phyloP scores from a whole-genome alignment of 2,113 vertebrate species.

The Xenopus tropicalis region DNA sequence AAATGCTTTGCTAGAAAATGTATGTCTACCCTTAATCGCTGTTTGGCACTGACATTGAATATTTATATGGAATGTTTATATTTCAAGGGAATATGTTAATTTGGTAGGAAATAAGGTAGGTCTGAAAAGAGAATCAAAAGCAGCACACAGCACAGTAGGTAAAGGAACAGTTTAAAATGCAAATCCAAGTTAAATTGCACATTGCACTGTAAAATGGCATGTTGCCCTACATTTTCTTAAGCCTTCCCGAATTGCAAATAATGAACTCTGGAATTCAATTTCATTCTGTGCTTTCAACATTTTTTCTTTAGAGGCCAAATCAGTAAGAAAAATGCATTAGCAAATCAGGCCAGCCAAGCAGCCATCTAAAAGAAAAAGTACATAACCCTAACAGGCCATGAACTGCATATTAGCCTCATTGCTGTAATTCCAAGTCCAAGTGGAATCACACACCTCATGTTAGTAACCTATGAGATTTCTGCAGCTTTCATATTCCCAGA shows the following conservation, averaged over 20 bases:
- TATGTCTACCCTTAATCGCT: too few relatives aligned
- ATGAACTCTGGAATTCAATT: slow-evolving; percentile 34
- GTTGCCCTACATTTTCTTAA: slow-evolving; percentile 23
- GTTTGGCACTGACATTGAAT: neutral
- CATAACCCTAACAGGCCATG: slow-evolving; percentile 46
- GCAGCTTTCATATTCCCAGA: slow-evolving; percentile 55
- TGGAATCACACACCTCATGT: slow-evolving; percentile 48
- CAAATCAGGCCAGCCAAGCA: slow-evolving; percentile 35
- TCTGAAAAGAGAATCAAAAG: slow-evolving; percentile 36
- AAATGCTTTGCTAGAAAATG: too few relatives aligned
- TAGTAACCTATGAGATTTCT: slow-evolving; percentile 60
- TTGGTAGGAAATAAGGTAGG: slow-evolving; percentile 38
- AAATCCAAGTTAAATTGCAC: slow-evolving; percentile 29
- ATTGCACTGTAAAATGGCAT: neutral
- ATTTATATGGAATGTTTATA: neutral
- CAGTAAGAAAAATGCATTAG: slow-evolving; percentile 43
- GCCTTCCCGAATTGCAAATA: slow-evolving; percentile 27
- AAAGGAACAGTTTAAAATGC: slow-evolving; percentile 35
- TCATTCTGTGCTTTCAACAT: slow-evolving; percentile 21
- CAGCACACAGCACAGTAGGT: slow-evolving; percentile 25
- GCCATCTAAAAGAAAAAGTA: slow-evolving; percentile 50
- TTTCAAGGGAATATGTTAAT: slow-evolving; percentile 28
- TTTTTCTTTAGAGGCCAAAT: slow-evolving; percentile 34
- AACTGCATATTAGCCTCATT: slow-evolving; percentile 50
- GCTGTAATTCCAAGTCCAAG: slow-evolving; percentile 53